Evolutionary conservation across 1,140 invertebrate species (phyloP), one percentile per base, ranked within the genome.

Genomic region (Drosophila prosaltans): DNA sequence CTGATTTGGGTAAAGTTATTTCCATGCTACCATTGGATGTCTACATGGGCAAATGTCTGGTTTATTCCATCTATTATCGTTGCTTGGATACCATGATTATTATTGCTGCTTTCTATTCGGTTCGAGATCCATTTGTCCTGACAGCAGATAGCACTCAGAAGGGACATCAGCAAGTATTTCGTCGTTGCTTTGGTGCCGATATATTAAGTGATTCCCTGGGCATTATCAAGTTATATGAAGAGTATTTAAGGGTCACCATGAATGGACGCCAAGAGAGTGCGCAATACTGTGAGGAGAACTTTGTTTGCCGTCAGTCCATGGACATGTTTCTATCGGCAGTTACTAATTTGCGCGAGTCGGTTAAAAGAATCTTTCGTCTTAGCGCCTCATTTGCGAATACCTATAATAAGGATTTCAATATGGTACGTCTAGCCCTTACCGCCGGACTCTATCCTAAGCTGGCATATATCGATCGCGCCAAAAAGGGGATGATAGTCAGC

Each of bases 21-120:
- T 84, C 85, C 9, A 77, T 91, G 16, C 62, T 92, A 24, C 91
- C 91, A 0, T 30, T 92, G 7, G 75, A 80, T 65, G 84, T 91
- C 3, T 84, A 91, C 39, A 32, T 98, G 39, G 97, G 97, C 11
- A 98, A 98, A 93, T 97, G 98, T 95, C 91, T 99, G 39, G 92
- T 99, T 0, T 98, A 98, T 91, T 95, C 97, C 1, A 95, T 98
- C 10, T 95, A 98, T 10, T 94, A 99, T 16, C 97, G 97, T 90
- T 99, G 98, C 91, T 92, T 99, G 2, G 97, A 99, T 93, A 98
- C 98, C 16, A 94, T 99, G 45, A 92, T 99, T n/a, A 99, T 98
- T 0, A 96, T 99, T 30, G 97, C 97, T 4, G 97, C 97, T 89
- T 95, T 95, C 67, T 93, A 99, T 55, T 95, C 97, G 1, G 95